Base-by-base conservation (phyloP, 2,113 vertebrate species). In the Tyto alba region DNA sequence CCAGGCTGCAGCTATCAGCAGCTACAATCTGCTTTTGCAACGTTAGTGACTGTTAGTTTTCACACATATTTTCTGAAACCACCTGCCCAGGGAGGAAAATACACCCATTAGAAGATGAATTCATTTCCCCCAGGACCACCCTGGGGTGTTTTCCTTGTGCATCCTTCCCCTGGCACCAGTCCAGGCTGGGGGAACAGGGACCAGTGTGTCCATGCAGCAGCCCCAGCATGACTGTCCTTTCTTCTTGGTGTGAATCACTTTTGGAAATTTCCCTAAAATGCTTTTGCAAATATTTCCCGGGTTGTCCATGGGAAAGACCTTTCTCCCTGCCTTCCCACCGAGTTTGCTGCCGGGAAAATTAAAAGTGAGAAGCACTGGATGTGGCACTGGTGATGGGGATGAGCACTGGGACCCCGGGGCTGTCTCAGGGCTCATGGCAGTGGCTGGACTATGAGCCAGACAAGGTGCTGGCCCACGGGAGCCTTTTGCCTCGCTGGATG, bases 191-290 rank as follows among this genome's bases (percentile, higher is more conserved):
- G 69, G 23, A 57, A 38, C 2, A 0, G n/a, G 56, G 21, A 48
- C 11, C 1, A 0, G 13, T 1, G 5, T 5, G 73, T 27, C 32
- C 16, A 3, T 2, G 22, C 57, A 20, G 57, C 50, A 38, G 34
- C 25, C 56, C 36, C 0, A 0, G 2, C 6, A 8, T 0, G 3
- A 26, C 13, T 0, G 2, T n/a, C 21, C 16, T 38, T 22, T 11
- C 10, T 23, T 23, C 55, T 55, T 12, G 32, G 15, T 0, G 1
- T 32, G 22, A 75, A 20, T 43, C 2, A 1, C 6, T 32, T 27
- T 48, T 12, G 72, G 80, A 48, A 41, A 60, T 30, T 12, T 29
- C 27, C 53, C n/a, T 7, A 1, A 52, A 87, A 76, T n/a, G 2
- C 30, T 77, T 36, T 1, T 8, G 15, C 7, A 20, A 13, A 1